Conservation (phyloP, 2,888 invertebrate genomes). For the Drosophila neutralis region DNA sequence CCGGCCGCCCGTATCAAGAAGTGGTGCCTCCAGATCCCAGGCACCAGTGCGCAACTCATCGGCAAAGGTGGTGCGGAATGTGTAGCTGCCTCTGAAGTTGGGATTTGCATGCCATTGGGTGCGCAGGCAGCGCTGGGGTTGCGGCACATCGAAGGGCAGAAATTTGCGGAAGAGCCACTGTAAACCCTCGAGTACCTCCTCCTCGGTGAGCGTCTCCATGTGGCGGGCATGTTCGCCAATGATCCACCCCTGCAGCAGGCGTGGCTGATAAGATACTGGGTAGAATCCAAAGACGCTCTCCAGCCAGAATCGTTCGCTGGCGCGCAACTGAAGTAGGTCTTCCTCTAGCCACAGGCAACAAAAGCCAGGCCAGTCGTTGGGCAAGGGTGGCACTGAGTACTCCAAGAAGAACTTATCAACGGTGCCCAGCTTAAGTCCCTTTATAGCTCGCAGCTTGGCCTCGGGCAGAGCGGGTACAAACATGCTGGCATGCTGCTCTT, state of each 20-base stretch:
- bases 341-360: slow-evolving; percentile 86
- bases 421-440: slow-evolving; percentile 87
- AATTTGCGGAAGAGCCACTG: slow-evolving; percentile 79
- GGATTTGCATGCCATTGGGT: slow-evolving; percentile 89
- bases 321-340: slow-evolving; percentile 81
- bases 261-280: slow-evolving; percentile 87
- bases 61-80: slow-evolving; percentile 87
- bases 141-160: slow-evolving; percentile 66
- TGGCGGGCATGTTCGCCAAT: slow-evolving; percentile 87
- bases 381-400: slow-evolving; percentile 87
- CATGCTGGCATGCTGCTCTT: slow-evolving; percentile 82
- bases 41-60: slow-evolving; percentile 87
- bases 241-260: slow-evolving; percentile 89
- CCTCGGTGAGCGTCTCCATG: slow-evolving; percentile 87
- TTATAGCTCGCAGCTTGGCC: slow-evolving; percentile 85
- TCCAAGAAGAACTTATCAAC: slow-evolving; percentile 88
- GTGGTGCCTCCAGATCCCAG: slow-evolving; percentile 86
- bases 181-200: slow-evolving; percentile 81
- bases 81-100: slow-evolving; percentile 88
- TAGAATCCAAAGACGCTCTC: slow-evolving; percentile 88
- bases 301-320: slow-evolving; percentile 86
- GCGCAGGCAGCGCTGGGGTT: slow-evolving; percentile 82
- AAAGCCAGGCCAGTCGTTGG: slow-evolving; percentile 85
- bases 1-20: slow-evolving; percentile 79
- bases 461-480: slow-evolving; percentile 86